Evolutionary conservation across 2,888 invertebrate genomes (phyloP), one percentile per base, ranked within the genome.

Genomic region (Microplitis deprimator): DNA sequence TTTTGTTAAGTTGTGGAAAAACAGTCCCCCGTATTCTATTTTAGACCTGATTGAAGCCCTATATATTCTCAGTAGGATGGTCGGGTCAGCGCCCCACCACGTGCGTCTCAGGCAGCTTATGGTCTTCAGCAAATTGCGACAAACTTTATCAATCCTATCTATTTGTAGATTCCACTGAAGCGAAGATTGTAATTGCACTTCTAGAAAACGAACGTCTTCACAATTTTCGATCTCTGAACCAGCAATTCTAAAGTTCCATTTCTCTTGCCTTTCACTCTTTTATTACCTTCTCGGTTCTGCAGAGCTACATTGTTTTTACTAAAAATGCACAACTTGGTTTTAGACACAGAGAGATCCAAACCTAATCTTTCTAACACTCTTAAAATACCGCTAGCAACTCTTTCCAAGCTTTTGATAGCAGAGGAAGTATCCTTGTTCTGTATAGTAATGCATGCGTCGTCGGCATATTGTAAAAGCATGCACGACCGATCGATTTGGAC

Each of bases 141-240:
- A 70, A 7, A 17, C 73, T 76, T 59, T 67, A 78, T 20, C 68
- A 65, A 76, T 60, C 13, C 71, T 8, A 38, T 76, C 70, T n/a
- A 79, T 68, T 50, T 79, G 78, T 38, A 50, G 7, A 17, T 68
- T 69, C 76, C 76, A 78, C 10, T 39, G 74, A 0, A 74, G 68
- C 17, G 10, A 16, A 29, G 10, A 17, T 50, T 50, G 41, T 6
- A 65, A 20, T 10, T 65, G 20, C 10, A 65, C 17, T 6, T 1
- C 17, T 20, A 75, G 41, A 17, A 77, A 77, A 8, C 75, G 62
- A n/a, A 60, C 69, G 0, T 68, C 10, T 8, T 17, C 29, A 59
- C 59, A 29, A 50, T 68, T 75, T 5, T n/a, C 10, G 10, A 75
- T 68, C 4, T 16, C 59, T 7, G 16, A 7, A 1, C 17, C 40